Conservation (phyloP, 2,888 invertebrate species). For the Aphodius granarius region DNA sequence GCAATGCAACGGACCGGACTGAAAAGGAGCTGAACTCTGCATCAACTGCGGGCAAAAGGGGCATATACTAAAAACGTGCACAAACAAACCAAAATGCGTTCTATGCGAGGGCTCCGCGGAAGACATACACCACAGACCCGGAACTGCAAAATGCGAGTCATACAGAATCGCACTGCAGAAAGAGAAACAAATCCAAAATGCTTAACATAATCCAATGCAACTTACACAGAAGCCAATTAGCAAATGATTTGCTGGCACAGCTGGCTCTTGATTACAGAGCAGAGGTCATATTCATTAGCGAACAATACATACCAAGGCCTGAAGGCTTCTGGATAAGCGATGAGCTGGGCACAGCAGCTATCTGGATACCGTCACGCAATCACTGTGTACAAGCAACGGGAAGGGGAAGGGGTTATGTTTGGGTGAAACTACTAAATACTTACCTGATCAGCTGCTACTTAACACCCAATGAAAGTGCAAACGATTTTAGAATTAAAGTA, state of each 20-base stretch:
- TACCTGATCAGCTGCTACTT: background rate
- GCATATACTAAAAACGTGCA: background rate
- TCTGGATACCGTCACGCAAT: background rate
- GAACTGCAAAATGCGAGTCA: background rate
- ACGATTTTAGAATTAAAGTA: background rate
- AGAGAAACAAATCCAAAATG: background rate
- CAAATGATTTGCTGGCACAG: background rate
- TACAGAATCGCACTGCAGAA: background rate
- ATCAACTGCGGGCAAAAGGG: constrained; percentile 1
- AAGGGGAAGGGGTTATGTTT: constrained; percentile 3
- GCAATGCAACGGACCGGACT: background rate
- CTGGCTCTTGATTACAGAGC: background rate
- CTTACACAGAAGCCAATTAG: background rate
- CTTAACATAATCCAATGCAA: background rate
- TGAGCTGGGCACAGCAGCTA: background rate
- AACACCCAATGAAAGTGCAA: background rate
- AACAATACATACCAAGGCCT: constrained; percentile 6
- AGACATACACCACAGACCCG: background rate
- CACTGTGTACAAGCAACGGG: background rate
- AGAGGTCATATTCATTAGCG: constrained; percentile 5
- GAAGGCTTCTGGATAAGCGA: background rate
- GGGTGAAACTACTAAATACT: background rate
- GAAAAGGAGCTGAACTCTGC: background rate
- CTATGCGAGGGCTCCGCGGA: background rate
- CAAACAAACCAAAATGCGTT: background rate